phyloP scores from a whole-genome alignment of 2,113 vertebrate species.

The Pteropus alecto region DNA sequence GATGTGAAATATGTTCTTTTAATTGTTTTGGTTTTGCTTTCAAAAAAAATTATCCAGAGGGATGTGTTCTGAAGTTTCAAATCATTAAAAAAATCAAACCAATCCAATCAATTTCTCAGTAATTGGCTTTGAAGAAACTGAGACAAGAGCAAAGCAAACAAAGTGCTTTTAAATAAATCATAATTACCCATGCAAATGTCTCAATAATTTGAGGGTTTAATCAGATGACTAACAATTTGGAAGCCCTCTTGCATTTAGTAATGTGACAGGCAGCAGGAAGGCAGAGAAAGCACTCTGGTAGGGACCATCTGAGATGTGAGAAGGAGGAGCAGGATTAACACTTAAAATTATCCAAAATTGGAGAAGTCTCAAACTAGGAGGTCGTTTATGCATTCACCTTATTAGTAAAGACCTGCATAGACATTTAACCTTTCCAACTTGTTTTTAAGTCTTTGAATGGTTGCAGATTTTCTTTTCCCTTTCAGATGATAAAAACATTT shows the following conservation, averaged over 20 bases:
- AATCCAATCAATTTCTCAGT: conserved; percentile 74
- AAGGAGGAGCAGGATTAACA: background rate
- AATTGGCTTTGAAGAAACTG: conserved; percentile 78
- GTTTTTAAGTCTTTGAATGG: background rate
- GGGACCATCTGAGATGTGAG: background rate
- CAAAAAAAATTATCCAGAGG: conserved; percentile 43
- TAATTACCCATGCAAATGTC: conserved; percentile 81
- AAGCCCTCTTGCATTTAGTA: conserved; percentile 23
- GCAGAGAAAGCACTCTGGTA: background rate
- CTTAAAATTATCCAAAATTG: background rate
- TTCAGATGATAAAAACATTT: conserved; percentile 42
- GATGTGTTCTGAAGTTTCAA: conserved; percentile 67
- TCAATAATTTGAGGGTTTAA: conserved; percentile 74
- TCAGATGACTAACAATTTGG: conserved; percentile 77
- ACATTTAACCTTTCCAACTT: background rate
- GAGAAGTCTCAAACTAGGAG: background rate
- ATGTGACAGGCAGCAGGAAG: background rate
- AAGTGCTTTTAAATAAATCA: conserved; percentile 81
- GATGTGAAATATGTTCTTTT: background rate
- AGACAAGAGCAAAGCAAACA: conserved; percentile 79
- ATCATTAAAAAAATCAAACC: conserved; percentile 79
- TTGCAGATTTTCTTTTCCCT: background rate
- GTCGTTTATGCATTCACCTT: background rate
- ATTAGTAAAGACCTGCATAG: background rate
- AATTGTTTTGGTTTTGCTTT: conserved; percentile 42